These are phyloP conservation scores for Arothron firmamentum DNA, from an alignment of 2,113 vertebrate genomes.

Conservation along the genomic window DNA sequence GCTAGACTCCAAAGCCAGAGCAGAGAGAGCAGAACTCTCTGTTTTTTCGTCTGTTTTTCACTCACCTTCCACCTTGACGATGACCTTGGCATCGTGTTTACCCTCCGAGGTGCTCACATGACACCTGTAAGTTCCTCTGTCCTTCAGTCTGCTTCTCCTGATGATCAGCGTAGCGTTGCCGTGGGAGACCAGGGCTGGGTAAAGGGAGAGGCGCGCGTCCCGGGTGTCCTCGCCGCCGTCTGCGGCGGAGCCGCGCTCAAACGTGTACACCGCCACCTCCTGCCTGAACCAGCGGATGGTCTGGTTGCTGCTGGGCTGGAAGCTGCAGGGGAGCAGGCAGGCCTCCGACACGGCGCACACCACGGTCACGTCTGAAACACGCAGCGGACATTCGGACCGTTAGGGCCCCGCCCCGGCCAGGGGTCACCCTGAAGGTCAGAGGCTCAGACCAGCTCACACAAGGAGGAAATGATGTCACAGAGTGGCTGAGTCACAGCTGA, in stretches of 20 bases:
- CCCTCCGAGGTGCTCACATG: conserved; percentile 47
- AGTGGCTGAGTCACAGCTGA: too few relatives aligned
- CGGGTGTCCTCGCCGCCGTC: neutral
- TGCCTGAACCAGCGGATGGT: conserved; percentile 75
- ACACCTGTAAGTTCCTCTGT: conserved; percentile 76
- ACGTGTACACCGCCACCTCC: conserved; percentile 60
- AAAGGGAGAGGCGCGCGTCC: conserved; percentile 44
- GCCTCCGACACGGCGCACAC: conserved; percentile 69
- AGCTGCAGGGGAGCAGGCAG: conserved; percentile 76
- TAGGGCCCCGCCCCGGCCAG: neutral
- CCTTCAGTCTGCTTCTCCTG: conserved; percentile 44
- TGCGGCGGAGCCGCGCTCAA: conserved; percentile 11
- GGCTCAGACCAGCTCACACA: too few relatives aligned
- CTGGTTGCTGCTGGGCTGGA: conserved; percentile 49
- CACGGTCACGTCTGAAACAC: conserved; percentile 56
- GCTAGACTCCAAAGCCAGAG: conserved; percentile 29
- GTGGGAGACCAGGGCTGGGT: conserved; percentile 14
- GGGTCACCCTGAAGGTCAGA: too few relatives aligned
- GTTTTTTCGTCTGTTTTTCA: neutral
- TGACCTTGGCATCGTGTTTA: conserved; percentile 47
- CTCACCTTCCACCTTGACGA: conserved; percentile 72
- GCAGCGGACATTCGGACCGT: neutral
- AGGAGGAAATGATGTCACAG: too few relatives aligned
- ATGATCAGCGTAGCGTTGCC: conserved; percentile 79
- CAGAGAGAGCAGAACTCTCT: too few relatives aligned